Conservation (phyloP, 2,888 invertebrate genomes). For the Diogma glabrata region DNA sequence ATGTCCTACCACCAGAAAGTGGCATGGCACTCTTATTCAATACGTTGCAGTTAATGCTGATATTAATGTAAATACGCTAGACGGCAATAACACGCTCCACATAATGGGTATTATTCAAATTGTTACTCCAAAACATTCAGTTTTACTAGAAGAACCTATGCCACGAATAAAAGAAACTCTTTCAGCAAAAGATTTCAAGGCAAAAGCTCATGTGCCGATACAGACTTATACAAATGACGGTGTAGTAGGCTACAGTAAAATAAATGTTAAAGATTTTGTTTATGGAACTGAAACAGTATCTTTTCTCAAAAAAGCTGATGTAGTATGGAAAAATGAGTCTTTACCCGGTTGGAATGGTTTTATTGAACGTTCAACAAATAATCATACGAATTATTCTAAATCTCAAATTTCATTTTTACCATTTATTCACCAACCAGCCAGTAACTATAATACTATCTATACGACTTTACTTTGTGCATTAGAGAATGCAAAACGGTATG, state of each 20-base stretch:
- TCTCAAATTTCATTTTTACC: no score
- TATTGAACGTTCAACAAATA: no score
- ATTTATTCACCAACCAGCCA: not conserved
- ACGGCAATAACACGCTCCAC: constrained; percentile 23
- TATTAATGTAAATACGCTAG: constrained; percentile 24
- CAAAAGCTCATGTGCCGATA: constrained; percentile 25
- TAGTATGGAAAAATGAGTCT: no score
- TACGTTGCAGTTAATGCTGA: constrained; percentile 23
- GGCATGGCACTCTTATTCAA: constrained; percentile 21
- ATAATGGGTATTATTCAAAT: no score
- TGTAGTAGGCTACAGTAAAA: constrained; percentile 22
- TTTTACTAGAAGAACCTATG: no score
- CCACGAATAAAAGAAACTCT: constrained; percentile 13
- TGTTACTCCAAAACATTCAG: no score
- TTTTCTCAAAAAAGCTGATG: no score
- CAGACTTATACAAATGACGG: constrained; percentile 23
- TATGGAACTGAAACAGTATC: no score
- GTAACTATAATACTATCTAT: not conserved
- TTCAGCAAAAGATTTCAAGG: constrained; percentile 22
- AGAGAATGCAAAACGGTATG: not conserved
- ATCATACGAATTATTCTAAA: no score
- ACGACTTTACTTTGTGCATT: not conserved
- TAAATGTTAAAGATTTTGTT: constrained; percentile 17
- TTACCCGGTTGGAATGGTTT: no score
- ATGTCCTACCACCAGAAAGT: constrained; percentile 20